phyloP scores from a whole-genome alignment of 1,140 invertebrate species.

The Drosophila malerkotliana region DNA sequence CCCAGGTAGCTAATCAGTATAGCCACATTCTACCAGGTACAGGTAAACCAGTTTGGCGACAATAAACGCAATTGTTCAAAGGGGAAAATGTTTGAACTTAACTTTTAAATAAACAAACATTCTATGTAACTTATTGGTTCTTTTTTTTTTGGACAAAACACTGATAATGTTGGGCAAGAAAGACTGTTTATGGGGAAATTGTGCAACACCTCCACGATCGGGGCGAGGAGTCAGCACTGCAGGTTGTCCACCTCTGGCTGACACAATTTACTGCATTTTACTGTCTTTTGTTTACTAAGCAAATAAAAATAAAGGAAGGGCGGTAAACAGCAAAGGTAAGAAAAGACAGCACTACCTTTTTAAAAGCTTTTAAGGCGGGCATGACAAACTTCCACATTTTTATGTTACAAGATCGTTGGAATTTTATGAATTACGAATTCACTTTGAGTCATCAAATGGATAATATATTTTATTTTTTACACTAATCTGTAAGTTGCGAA shows the following conservation, averaged over 20 bases:
- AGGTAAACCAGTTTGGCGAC: slow-evolving; percentile 37
- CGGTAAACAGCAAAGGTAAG: not conserved
- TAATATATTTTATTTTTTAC: not conserved
- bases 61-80: slow-evolving; percentile 18
- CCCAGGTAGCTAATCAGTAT: slow-evolving; percentile 35
- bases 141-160: not conserved
- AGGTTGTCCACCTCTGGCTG: slow-evolving; percentile 48
- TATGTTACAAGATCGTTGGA: not conserved
- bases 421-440: not conserved
- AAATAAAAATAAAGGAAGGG: slow-evolving; percentile 25
- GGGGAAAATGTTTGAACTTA: not conserved
- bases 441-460: slow-evolving; percentile 15
- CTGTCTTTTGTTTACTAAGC: slow-evolving; percentile 31
- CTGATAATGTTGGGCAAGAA: slow-evolving; percentile 18
- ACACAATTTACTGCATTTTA: slow-evolving; percentile 33
- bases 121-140: not conserved
- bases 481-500: slow-evolving; percentile 7
- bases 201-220: slow-evolving; percentile 25
- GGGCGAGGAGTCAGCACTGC: slow-evolving; percentile 9
- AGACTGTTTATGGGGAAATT: slow-evolving; percentile 26
- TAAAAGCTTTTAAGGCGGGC: too few relatives aligned
- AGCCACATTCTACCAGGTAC: not conserved
- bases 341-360: not conserved
- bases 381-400: slow-evolving; percentile 12
- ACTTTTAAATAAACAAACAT: too few relatives aligned